Conservation (phyloP, 1,140 invertebrate species). For the Bombyx mori region DNA sequence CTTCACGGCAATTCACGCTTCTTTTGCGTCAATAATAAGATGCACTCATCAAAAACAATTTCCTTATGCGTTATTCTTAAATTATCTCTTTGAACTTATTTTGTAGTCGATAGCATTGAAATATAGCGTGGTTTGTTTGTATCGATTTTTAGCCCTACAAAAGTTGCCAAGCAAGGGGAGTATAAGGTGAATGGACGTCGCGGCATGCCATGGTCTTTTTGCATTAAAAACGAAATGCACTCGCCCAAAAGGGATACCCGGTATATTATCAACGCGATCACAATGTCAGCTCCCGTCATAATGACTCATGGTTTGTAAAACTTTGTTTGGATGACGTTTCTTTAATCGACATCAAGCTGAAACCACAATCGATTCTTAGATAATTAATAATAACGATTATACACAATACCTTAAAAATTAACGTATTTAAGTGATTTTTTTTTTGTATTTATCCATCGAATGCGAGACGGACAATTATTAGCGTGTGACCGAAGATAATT, state of each 20-base stretch:
- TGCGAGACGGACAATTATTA: no score
- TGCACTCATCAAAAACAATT: not conserved
- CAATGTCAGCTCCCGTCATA: slow-evolving; percentile 10
- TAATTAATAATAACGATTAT: no score
- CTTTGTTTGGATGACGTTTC: slow-evolving; percentile 7
- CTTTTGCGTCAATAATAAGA: not conserved
- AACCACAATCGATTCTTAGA: no score
- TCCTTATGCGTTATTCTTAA: not conserved
- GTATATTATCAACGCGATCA: slow-evolving; percentile 15
- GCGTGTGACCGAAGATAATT: no score
- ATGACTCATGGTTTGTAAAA: slow-evolving; percentile 16
- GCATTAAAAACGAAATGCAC: slow-evolving; percentile 7
- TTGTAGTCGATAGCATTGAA: no score
- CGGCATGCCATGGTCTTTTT: slow-evolving; percentile 30
- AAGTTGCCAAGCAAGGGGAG: slow-evolving; percentile 37
- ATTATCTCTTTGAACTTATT: not conserved
- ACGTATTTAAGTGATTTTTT: no score
- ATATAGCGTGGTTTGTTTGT: slow-evolving; percentile 5
- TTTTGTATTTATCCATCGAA: no score
- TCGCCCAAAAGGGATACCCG: not conserved
- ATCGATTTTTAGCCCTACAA: slow-evolving; percentile 65
- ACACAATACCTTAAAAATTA: no score
- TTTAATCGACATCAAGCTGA: no score
- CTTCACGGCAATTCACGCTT: no score
- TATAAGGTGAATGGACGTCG: slow-evolving; percentile 51